Base-by-base conservation (phyloP, 2,888 invertebrate genomes). In the Orthosia incerta region DNA sequence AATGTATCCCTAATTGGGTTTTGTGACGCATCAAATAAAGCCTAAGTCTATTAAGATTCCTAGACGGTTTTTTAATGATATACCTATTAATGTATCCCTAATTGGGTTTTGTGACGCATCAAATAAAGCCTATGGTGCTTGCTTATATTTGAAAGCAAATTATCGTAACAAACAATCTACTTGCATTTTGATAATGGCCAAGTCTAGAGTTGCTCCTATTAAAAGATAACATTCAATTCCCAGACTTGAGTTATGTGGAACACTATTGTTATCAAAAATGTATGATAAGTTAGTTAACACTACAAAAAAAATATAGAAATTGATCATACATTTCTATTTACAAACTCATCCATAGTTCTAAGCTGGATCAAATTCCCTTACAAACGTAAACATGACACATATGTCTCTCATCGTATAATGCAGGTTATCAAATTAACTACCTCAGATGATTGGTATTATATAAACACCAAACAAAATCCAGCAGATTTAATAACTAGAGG, bases 341-440 rank as follows among this genome's bases (percentile, higher is more conserved):
- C 31, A 50, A 50, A 62, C 48, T 62, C 26, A 23, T 50, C 50
- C 15, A 62, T 62, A 15, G 62, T 62, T 7, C 50, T 62, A 11
- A 50, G 26, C 48, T 62, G 50, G 62, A 62, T 62, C 0, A 23
- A 31, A 50, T 62, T 4, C 26, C 50, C 62, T 23, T 62, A 62
- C 26, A 50, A 48, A 62, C 20, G 50, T n/a, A 62, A 62, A 15
- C 50, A 26, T 62, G 62, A 62, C 26, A 26, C 50, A 50, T 62
- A 59, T 26, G 26, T 62, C 18, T 50, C 62, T 16, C 62, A 62
- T 50, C 62, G 26, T 18, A 13, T 50, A 50, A 48, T 50, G 50
- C 26, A 62, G 9, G 3, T 50, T 12, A 50, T 62, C 7, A 50
- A 62, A 18, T 18, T 26, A 9, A 62, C 50, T 18, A 13, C 20